A percentile compares a stretch with the other conserved stretches of the same genome.
These are phyloP conservation scores for Eulacestoma nigropectus DNA, from an alignment of 2,113 vertebrate genomes.

Conservation along the genomic window DNA sequence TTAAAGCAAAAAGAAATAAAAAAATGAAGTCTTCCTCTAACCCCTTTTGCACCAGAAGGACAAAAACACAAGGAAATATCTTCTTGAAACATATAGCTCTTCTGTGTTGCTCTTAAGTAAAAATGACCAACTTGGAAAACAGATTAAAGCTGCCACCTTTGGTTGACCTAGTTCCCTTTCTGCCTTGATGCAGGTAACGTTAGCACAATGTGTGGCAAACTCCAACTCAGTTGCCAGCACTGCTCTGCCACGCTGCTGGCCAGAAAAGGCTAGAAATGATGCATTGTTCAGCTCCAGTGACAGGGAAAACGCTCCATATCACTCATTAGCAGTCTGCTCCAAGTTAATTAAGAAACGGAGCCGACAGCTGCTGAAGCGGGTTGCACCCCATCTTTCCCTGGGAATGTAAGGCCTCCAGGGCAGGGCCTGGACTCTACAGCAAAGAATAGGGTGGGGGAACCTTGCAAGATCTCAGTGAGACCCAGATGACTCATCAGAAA, in stretches of 20 bases:
- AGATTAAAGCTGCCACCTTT: not conserved
- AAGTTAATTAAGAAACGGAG: not conserved
- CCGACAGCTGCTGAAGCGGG: not conserved
- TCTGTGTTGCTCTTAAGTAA: not conserved
- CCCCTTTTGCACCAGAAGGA: not conserved
- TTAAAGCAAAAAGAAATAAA: not conserved
- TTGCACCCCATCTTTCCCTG: not conserved
- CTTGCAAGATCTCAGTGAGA: not conserved
- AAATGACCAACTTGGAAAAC: not conserved
- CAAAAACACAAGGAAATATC: not conserved
- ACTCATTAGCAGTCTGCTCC: not conserved
- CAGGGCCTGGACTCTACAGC: not conserved
- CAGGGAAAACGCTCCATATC: not conserved
- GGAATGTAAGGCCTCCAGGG: not conserved
- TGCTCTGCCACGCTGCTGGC: not conserved
- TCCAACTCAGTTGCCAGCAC: not conserved
- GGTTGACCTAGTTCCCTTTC: not conserved
- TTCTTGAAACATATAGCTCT: not conserved
- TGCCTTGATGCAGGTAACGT: not conserved
- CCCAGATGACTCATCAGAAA: conserved; percentile 57
- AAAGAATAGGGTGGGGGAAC: not conserved
- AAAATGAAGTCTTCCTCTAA: not conserved
- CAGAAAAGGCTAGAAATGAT: not conserved
- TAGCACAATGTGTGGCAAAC: not conserved
- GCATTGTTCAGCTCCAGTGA: not conserved